Base-by-base conservation (phyloP, 2,888 invertebrate genomes). In the Osmoderma eremita region DNA sequence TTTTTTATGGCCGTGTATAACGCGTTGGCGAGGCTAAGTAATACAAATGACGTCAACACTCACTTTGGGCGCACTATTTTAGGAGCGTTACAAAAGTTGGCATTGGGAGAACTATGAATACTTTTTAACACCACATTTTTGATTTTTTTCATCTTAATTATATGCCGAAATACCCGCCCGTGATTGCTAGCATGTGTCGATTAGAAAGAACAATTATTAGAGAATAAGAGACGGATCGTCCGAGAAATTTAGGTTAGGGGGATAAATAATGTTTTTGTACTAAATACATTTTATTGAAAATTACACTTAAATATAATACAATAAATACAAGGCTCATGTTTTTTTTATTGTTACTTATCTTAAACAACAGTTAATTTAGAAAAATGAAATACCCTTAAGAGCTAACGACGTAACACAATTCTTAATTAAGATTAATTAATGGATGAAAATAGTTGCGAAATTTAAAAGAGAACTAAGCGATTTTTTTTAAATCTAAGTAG, bases 11-110 rank as follows among this genome's bases (percentile, higher is more conserved):
- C 42, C 38, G 63, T 58, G 67, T 51, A 50, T 22, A 30, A 53
- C 61, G 69, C 72, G 72, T 72, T 72, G 73, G 74, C 72, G 72
- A 68, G 30, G 66, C 66, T 51, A 69, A 68, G 69, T 71, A 70
- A 67, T 68, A 63, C 68, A 65, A 56, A 72, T 75, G 72, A 75
- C 75, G 75, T 74, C 71, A 75, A 67, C 72, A 69, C 63, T 65
- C 71, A 70, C 69, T 72, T 69, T 70, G 69, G 67, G 68, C 75
- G 70, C 72, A 72, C 75, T 75, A 75, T 75, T 75, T 75, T 75
- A 75, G 75, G 75, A 75, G 72, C 67, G 72, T 70, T 71, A 66
- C 64, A 68, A 74, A 66, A 71, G 68, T 71, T 73, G 72, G 70
- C 75, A 74, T 74, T 74, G 67, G 58, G 54, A 58, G 39, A 58